Percentiles rank a stretch among this genome's conserved stretches.
Conservation (phyloP, 2,797 vertebrate species). For the Prionace glauca region DNA sequence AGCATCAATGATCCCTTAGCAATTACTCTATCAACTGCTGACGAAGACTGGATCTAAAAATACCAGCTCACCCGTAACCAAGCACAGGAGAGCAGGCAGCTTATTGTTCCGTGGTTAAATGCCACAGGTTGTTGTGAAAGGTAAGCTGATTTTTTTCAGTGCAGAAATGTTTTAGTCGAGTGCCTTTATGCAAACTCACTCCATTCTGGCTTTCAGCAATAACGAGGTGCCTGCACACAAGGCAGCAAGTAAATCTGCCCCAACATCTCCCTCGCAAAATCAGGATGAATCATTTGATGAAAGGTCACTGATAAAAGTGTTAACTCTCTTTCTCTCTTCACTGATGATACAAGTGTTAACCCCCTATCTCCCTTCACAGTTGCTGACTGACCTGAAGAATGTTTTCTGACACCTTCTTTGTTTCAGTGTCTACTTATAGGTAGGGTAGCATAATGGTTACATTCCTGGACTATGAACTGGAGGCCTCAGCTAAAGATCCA, state of each 20-base stretch:
- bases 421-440: background rate
- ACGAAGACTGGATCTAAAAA: background rate
- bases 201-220: background rate
- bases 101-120: constrained; percentile 12
- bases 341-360: too few relatives aligned
- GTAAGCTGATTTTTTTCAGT: background rate
- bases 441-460: background rate
- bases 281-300: background rate
- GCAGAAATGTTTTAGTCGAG: background rate
- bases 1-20: constrained; percentile 19
- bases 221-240: background rate
- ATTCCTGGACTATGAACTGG: background rate
- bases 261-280: background rate
- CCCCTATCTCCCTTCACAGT: background rate
- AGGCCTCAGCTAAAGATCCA: background rate
- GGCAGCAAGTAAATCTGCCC: background rate
- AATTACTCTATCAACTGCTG: background rate
- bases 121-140: constrained; percentile 21
- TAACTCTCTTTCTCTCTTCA: background rate
- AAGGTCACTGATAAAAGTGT: background rate
- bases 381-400: background rate
- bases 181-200: background rate
- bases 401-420: background rate
- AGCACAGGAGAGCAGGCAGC: background rate
- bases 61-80: background rate